Conservation (phyloP, 2,888 invertebrate genomes). For the Lasioglossum calceatum region DNA sequence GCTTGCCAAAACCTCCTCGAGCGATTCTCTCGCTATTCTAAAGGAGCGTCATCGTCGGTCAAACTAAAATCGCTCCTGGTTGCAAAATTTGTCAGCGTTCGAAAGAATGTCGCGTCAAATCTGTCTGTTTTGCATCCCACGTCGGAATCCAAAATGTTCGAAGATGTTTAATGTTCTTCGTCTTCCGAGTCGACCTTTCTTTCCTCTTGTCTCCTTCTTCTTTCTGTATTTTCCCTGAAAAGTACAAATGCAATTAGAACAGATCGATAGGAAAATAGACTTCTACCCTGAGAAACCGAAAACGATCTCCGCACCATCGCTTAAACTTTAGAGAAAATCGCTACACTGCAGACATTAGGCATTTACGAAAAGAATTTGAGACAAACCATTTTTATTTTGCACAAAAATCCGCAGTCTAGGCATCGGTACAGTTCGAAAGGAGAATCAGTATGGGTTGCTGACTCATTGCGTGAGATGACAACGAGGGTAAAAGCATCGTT, state of each 20-base stretch:
- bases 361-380: too few relatives aligned
- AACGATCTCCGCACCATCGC: too few relatives aligned
- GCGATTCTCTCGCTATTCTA: background rate
- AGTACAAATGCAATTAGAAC: background rate
- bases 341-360: too few relatives aligned
- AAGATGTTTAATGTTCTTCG: background rate
- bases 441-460: background rate
- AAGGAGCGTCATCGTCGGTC: background rate
- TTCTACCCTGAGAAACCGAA: too few relatives aligned
- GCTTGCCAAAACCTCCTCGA: conserved; percentile 47
- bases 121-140: background rate
- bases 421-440: background rate
- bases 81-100: background rate
- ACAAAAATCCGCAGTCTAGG: background rate
- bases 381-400: background rate
- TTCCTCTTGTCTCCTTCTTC: background rate
- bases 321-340: too few relatives aligned
- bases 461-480: background rate
- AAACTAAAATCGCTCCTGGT: background rate
- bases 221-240: background rate
- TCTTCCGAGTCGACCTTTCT: background rate
- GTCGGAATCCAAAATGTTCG: background rate
- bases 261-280: too few relatives aligned
- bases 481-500: background rate
- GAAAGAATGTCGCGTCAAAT: background rate